phyloP scores from a whole-genome alignment of 1,140 invertebrate species.

The Drosophila arawakana region DNA sequence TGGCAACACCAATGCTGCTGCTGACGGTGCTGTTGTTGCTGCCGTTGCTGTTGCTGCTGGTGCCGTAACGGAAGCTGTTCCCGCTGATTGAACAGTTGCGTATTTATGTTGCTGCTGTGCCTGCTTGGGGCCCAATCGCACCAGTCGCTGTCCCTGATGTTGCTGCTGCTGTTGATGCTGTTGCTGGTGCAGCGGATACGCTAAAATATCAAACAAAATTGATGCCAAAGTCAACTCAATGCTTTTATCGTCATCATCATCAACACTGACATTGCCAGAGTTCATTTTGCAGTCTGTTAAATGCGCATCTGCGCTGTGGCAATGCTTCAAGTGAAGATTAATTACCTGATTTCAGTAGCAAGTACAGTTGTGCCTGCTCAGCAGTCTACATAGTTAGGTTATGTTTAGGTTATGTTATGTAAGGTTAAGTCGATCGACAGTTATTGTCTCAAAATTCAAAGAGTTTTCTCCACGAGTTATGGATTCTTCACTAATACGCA shows the following conservation, averaged over 20 bases:
- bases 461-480: background rate
- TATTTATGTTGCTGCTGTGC: slow-evolving; percentile 50
- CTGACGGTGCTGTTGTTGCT: slow-evolving; percentile 30
- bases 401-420: background rate
- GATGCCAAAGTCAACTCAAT: slow-evolving; percentile 3
- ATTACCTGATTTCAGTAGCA: slow-evolving; percentile 20
- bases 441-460: no score
- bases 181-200: slow-evolving; percentile 59
- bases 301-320: slow-evolving; percentile 12
- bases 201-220: slow-evolving; percentile 39
- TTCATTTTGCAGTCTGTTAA: slow-evolving; percentile 21
- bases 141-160: slow-evolving; percentile 31
- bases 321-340: background rate
- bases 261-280: slow-evolving; percentile 4
- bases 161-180: slow-evolving; percentile 45
- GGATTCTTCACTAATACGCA: slow-evolving; percentile 16
- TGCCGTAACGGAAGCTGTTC: slow-evolving; percentile 29
- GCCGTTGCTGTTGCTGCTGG: slow-evolving; percentile 41
- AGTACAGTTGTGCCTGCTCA: background rate
- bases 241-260: slow-evolving; percentile 1
- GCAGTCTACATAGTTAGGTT: background rate
- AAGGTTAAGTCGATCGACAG: no score
- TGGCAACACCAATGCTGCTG: slow-evolving; percentile 27
- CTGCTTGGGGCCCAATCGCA: slow-evolving; percentile 45
- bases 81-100: slow-evolving; percentile 28